phyloP scores from a whole-genome alignment of 2,888 invertebrate genomes.

The Eubasilissa splendida region DNA sequence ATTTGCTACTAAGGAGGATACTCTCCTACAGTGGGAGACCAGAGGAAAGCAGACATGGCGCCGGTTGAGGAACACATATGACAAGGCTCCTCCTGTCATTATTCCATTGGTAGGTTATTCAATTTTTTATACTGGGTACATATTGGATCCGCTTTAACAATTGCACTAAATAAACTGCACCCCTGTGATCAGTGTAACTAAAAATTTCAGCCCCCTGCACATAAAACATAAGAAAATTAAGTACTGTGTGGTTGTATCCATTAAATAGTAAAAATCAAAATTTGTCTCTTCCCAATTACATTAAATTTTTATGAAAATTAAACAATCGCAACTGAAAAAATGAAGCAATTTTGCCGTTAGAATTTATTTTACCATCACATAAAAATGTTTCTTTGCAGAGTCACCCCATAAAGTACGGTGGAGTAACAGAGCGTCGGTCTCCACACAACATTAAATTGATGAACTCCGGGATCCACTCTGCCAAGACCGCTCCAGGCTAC shows the following conservation, averaged over 20 bases:
- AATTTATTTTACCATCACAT: background rate
- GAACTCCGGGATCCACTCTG: conserved; percentile 86
- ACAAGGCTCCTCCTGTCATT: conserved; percentile 66
- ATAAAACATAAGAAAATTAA: no score
- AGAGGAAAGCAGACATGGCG: conserved; percentile 78
- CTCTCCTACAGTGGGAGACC: conserved; percentile 80
- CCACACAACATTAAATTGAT: conserved; percentile 84
- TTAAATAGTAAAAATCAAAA: no score
- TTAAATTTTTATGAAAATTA: no score
- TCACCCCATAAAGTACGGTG: conserved; percentile 75
- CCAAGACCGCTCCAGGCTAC: conserved; percentile 86
- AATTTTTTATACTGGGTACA: background rate
- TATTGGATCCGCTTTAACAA: no score
- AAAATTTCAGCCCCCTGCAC: no score
- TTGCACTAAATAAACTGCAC: no score
- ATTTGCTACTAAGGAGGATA: conserved; percentile 77
- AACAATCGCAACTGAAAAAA: background rate
- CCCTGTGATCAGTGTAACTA: no score
- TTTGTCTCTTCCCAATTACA: no score
- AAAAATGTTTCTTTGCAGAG: conserved; percentile 64
- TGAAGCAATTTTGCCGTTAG: background rate
- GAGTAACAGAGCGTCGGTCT: conserved; percentile 76
- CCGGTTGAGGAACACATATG: conserved; percentile 76
- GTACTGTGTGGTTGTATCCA: no score
- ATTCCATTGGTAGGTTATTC: conserved; percentile 69